Percentiles rank a stretch among this genome's conserved stretches.
phyloP scores from a whole-genome alignment of 2,888 invertebrate genomes.

The Troilus luridus region DNA sequence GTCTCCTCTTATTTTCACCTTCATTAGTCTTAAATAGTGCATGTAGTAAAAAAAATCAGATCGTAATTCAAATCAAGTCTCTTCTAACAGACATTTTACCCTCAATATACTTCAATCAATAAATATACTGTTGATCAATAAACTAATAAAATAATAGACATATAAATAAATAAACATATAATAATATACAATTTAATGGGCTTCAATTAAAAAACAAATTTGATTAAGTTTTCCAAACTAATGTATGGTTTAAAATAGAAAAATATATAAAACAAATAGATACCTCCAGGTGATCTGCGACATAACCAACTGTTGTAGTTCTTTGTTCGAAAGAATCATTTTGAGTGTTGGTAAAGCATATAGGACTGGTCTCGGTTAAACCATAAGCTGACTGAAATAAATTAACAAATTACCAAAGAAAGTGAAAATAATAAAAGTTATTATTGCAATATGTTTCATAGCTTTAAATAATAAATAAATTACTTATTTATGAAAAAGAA shows the following conservation, averaged over 20 bases:
- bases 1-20: too few relatives aligned
- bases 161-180: background rate
- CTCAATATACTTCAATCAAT: too few relatives aligned
- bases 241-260: background rate
- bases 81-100: too few relatives aligned
- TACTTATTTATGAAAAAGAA: too few relatives aligned
- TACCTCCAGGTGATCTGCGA: conserved; percentile 73
- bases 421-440: background rate
- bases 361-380: conserved; percentile 75
- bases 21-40: too few relatives aligned
- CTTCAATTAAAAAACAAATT: background rate
- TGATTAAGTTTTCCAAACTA: background rate
- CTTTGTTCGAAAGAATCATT: conserved; percentile 71
- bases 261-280: background rate
- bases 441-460: background rate
- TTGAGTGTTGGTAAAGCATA: conserved; percentile 71
- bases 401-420: background rate
- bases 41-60: too few relatives aligned
- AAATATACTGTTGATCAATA: too few relatives aligned
- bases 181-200: background rate
- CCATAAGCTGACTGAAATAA: conserved; percentile 73
- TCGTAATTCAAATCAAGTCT: too few relatives aligned
- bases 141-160: too few relatives aligned
- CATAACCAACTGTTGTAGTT: conserved; percentile 72
- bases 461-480: too few relatives aligned